A percentile compares a stretch with the other conserved stretches of the same genome.
Evolutionary conservation across 2,888 invertebrate species (phyloP).

Genomic region (Erpobdella octoculata): DNA sequence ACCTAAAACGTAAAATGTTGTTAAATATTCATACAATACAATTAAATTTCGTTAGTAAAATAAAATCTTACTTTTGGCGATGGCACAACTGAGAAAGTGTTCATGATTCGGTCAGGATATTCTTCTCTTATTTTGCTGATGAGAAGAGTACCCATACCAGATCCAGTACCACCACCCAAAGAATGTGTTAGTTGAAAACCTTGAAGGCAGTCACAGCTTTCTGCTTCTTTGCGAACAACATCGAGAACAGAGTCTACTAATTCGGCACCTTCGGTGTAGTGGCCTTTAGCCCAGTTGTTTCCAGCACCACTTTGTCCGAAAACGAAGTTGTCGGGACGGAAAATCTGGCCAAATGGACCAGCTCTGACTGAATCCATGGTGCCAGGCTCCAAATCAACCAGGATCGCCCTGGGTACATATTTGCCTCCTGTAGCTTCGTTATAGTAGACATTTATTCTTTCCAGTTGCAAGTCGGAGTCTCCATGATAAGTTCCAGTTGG

Average conservation of each 20-base stretch:
- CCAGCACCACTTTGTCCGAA: slow-evolving; percentile 66
- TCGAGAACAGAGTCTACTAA: slow-evolving; percentile 49
- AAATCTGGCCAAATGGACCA: slow-evolving; percentile 84
- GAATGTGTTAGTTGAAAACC: slow-evolving; percentile 57
- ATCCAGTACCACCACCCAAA: slow-evolving; percentile 77
- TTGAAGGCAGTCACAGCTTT: slow-evolving; percentile 59
- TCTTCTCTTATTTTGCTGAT: slow-evolving; percentile 95
- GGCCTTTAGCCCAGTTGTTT: slow-evolving; percentile 82
- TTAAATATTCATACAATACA: not conserved
- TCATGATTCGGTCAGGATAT: slow-evolving; percentile 82
- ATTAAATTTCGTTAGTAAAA: too few species aligned
- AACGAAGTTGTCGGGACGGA: slow-evolving; percentile 89
- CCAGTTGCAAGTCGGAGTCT: slow-evolving; percentile 39
- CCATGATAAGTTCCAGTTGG: slow-evolving; percentile 45
- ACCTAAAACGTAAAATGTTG: too few species aligned
- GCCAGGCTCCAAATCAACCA: slow-evolving; percentile 89
- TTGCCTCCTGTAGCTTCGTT: slow-evolving; percentile 74
- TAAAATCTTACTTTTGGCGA: slow-evolving; percentile 69
- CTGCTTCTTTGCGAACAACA: slow-evolving; percentile 49
- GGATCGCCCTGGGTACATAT: slow-evolving; percentile 85
- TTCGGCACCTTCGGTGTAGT: slow-evolving; percentile 50
- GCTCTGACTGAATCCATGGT: slow-evolving; percentile 94
- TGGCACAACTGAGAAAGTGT: slow-evolving; percentile 86
- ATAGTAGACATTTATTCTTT: slow-evolving; percentile 68
- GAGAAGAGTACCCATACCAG: slow-evolving; percentile 79